phyloP scores from a whole-genome alignment of 1,140 invertebrate genomes.

The Lordiphosa collinella region DNA sequence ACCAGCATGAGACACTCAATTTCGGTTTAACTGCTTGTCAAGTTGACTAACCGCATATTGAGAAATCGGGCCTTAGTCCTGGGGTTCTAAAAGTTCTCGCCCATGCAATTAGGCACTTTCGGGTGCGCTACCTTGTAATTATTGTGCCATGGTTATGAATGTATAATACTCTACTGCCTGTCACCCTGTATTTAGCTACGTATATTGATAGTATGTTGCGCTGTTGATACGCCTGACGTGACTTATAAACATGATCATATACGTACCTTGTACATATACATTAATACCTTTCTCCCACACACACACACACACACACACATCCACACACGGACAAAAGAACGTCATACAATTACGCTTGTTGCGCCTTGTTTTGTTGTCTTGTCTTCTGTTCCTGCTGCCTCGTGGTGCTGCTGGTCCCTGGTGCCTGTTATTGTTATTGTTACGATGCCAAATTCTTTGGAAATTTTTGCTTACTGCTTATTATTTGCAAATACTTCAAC shows the following conservation, averaged over 20 bases:
- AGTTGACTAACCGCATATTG: no score
- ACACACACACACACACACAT: slow-evolving; percentile 32
- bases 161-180: no score
- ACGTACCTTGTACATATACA: slow-evolving; percentile 16
- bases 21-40: no score
- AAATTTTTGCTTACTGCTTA: slow-evolving; percentile 42
- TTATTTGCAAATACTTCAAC: slow-evolving; percentile 56
- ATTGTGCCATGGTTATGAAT: no score
- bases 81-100: no score
- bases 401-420: slow-evolving; percentile 7
- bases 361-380: slow-evolving; percentile 36
- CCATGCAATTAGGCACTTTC: no score
- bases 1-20: no score
- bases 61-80: no score
- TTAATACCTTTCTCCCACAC: not conserved
- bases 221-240: slow-evolving; percentile 62
- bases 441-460: slow-evolving; percentile 42
- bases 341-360: slow-evolving; percentile 55
- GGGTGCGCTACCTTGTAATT: no score
- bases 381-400: slow-evolving; percentile 19
- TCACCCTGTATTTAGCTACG: slow-evolving; percentile 8
- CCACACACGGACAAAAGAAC: slow-evolving; percentile 6
- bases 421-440: slow-evolving; percentile 37
- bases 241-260: slow-evolving; percentile 25
- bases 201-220: slow-evolving; percentile 41